These are phyloP conservation scores for Aselliscus stoliczkanus DNA, from an alignment of 2,797 vertebrate genomes.

Conservation along the genomic window DNA sequence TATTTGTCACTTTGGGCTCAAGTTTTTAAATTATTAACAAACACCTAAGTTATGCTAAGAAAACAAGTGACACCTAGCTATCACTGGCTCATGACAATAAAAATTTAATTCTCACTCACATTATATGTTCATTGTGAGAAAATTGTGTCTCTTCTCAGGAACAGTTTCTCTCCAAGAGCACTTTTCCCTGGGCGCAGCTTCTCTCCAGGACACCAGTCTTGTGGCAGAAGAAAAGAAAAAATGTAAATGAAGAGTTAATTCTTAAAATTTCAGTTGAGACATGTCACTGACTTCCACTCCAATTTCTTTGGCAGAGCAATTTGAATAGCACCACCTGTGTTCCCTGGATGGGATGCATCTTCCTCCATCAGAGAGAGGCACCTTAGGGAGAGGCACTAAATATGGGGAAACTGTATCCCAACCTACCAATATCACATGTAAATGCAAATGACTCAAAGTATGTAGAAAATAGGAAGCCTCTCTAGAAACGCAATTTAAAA, in stretches of 20 bases:
- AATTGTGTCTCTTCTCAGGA: neutral
- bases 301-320: neutral
- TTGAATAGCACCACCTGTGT: neutral
- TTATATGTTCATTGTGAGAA: neutral
- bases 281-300: neutral
- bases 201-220: neutral
- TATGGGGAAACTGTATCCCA: neutral
- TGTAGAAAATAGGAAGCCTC: neutral
- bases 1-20: neutral
- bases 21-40: neutral
- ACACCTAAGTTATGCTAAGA: neutral
- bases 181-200: neutral
- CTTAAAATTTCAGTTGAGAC: neutral
- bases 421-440: neutral
- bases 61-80: neutral
- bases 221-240: neutral
- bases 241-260: neutral
- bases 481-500: neutral
- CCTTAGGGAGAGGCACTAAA: neutral
- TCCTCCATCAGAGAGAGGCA: neutral
- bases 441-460: neutral
- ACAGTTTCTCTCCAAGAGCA: neutral
- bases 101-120: neutral
- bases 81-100: neutral
- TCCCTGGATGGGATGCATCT: neutral